Base-by-base conservation (phyloP, 2,113 vertebrate genomes). In the Nothocercus julius region DNA sequence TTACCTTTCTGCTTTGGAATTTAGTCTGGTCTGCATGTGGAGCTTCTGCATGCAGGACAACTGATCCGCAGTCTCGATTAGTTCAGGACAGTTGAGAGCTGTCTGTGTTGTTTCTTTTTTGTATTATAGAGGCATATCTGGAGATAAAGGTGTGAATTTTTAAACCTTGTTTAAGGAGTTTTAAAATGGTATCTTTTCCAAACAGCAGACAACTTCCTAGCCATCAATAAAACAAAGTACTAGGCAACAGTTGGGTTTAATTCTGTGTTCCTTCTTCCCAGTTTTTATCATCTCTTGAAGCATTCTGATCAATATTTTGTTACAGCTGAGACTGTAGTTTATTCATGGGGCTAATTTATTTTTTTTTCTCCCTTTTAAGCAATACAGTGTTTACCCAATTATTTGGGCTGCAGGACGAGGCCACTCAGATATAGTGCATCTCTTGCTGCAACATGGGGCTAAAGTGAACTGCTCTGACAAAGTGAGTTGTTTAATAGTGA, bases 381-480 rank as follows among this genome's bases (percentile, higher is more conserved):
- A 99, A 99, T 99, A 99, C 96, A 99, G 99, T 47, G 99, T 99
- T 87, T 99, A 99, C 96, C 99, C 99, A 68, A 98, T 99, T 92
- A 99, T 99, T 92, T 99, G 99, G 99, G 99, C 99, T 15, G 99
- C 99, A 14, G 99, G 99, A 67, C 98, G 99, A 59, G 99, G 99
- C 84, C 99, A 99, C 21, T 98, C 98, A 1, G 98, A 98, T 80
- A 99, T 99, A 87, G 99, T 99, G 42, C 98, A 98, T 87, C 98
- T 99, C 22, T 96, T 99, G 59, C 97, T 99, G 89, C 98, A 98
- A 67, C 94, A 99, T 27, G 99, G 99, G 80, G 99, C 99, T 82
- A 99, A 99, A 96, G 99, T 99, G 97, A 99, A 99, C 98, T 99
- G 99, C 96, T 99, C 99, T 34, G 99, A 99, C 96, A 99, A 99